A percentile compares a stretch with the other conserved stretches of the same genome.
These are phyloP conservation scores for Leptobrachium ailaonicum DNA, from an alignment of 2,113 vertebrate genomes.

Conservation along the genomic window DNA sequence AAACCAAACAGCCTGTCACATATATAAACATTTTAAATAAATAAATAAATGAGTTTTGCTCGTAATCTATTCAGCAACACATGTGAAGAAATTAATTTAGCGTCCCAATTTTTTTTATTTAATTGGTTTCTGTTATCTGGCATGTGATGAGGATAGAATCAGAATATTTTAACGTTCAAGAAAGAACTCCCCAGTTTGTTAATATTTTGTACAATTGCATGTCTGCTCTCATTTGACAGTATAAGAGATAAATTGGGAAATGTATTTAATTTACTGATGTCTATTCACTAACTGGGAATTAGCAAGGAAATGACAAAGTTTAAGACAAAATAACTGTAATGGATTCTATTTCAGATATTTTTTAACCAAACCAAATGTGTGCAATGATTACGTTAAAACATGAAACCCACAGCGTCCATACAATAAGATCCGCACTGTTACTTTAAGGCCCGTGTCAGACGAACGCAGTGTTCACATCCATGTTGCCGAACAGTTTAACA, in stretches of 20 bases:
- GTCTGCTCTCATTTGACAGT: constrained; percentile 31
- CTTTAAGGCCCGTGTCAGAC: too few relatives aligned
- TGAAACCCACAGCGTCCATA: too few relatives aligned
- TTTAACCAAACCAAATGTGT: too few relatives aligned
- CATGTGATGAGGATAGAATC: constrained; percentile 43
- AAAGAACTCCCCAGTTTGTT: constrained; percentile 33
- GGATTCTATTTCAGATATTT: too few relatives aligned
- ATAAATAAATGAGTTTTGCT: constrained; percentile 12
- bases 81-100: constrained; percentile 46
- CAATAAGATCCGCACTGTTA: too few relatives aligned
- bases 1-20: neutral
- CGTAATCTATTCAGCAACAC: constrained; percentile 41
- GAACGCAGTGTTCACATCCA: too few relatives aligned
- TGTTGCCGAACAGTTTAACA: too few relatives aligned
- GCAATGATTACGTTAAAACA: too few relatives aligned
- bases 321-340: too few relatives aligned
- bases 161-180: constrained; percentile 23
- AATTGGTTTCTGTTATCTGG: constrained; percentile 47
- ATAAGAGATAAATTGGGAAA: neutral
- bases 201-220: constrained; percentile 45
- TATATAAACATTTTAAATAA: constrained; percentile 48
- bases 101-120: constrained; percentile 48
- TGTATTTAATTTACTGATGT: too few relatives aligned
- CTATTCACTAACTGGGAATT: too few relatives aligned
- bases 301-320: too few relatives aligned